Evolutionary conservation across 1,140 invertebrate genomes (phyloP).

Genomic region (Zaprionus tsacasi): DNA sequence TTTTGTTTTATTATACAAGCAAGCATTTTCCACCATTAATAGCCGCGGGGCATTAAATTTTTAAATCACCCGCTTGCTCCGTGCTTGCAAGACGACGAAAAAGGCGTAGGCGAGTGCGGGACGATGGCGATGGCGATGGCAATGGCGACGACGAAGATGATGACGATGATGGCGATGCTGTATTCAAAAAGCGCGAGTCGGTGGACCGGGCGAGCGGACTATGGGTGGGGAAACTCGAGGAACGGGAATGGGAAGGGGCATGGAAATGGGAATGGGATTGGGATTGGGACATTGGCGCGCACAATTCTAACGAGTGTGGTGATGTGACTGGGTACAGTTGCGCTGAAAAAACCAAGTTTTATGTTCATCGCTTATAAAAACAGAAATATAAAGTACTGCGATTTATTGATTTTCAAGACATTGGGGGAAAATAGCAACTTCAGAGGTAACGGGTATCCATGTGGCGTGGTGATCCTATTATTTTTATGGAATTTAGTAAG

Average conservation of each 20-base stretch:
- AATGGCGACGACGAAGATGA: not conserved
- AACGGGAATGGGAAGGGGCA: constrained; percentile 8
- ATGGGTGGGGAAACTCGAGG: not conserved
- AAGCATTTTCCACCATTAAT: constrained; percentile 81
- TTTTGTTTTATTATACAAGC: constrained; percentile 80
- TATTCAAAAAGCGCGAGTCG: not conserved
- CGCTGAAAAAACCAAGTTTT: constrained; percentile 48
- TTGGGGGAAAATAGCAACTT: not conserved
- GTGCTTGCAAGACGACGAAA: not conserved
- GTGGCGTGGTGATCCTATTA: too few relatives aligned
- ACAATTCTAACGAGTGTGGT: constrained; percentile 42
- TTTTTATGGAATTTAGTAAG: too few relatives aligned
- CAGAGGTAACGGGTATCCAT: too few relatives aligned
- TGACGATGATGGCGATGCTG: constrained; percentile 4
- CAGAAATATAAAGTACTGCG: not conserved
- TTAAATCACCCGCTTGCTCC: constrained; percentile 67
- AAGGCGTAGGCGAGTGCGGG: constrained; percentile 12
- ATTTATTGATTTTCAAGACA: not conserved
- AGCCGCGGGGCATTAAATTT: constrained; percentile 80
- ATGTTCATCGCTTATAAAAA: constrained; percentile 33
- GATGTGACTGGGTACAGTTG: constrained; percentile 60
- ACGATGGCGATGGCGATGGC: constrained; percentile 35
- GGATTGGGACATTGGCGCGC: constrained; percentile 18
- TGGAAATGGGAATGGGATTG: constrained; percentile 2
- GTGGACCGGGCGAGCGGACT: not conserved